These are phyloP conservation scores for Philhelius pedissequus DNA, from an alignment of 2,888 invertebrate genomes.

Conservation along the genomic window DNA sequence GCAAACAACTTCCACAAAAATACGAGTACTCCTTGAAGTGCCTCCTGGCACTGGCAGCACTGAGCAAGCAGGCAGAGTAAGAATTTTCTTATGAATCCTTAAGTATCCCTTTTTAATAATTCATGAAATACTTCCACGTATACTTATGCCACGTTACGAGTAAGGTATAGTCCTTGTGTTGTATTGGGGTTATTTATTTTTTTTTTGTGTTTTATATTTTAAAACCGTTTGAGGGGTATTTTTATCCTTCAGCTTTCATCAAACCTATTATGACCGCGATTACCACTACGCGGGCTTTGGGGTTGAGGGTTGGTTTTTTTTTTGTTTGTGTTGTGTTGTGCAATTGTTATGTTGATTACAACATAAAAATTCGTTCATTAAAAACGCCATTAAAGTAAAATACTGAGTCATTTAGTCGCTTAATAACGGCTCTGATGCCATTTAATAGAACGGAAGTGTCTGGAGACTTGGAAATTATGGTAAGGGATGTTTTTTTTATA, in stretches of 20 bases:
- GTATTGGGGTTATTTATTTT: background rate
- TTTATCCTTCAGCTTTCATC: slow-evolving; percentile 9
- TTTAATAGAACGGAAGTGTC: slow-evolving; percentile 16
- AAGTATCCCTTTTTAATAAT: slow-evolving; percentile 32
- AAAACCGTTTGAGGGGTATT: background rate
- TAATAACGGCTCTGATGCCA: slow-evolving; percentile 48
- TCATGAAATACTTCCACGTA: slow-evolving; percentile 31
- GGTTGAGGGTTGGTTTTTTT: slow-evolving; percentile 33
- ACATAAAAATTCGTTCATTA: slow-evolving; percentile 62
- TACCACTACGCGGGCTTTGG: slow-evolving; percentile 42
- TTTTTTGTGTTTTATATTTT: background rate
- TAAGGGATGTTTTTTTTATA: background rate
- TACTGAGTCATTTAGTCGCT: slow-evolving; percentile 48
- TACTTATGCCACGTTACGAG: background rate
- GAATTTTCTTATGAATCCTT: slow-evolving; percentile 30
- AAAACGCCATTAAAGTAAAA: slow-evolving; percentile 48
- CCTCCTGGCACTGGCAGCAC: too few relatives aligned
- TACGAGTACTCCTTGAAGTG: slow-evolving; percentile 8
- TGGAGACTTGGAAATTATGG: slow-evolving; percentile 9
- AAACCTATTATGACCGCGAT: slow-evolving; percentile 35
- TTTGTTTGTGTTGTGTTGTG: too few relatives aligned
- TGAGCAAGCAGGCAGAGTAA: too few relatives aligned
- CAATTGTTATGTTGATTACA: slow-evolving; percentile 63
- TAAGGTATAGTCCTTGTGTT: background rate
- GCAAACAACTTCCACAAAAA: slow-evolving; percentile 10